Percentiles rank a stretch among this genome's conserved stretches.
Evolutionary conservation across 2,113 vertebrate species (phyloP).

Genomic region (Gavia stellata): DNA sequence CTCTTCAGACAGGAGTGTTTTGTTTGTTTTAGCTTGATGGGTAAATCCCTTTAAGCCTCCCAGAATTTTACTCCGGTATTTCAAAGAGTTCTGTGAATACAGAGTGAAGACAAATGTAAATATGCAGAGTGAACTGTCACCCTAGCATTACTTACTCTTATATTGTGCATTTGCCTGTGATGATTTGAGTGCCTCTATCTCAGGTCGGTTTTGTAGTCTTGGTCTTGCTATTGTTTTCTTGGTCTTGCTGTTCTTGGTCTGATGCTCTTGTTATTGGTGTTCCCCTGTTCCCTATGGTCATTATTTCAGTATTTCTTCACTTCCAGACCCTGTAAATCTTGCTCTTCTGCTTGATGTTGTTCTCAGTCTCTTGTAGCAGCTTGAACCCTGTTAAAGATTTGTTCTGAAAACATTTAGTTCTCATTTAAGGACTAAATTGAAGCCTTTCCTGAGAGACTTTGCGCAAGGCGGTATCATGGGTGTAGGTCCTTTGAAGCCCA

Average conservation of each 20-base stretch:
- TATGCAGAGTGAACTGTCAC: background rate
- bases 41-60: constrained; percentile 13
- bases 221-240: background rate
- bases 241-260: background rate
- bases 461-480: background rate
- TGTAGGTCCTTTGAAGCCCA: background rate
- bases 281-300: fast-evolving
- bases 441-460: background rate
- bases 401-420: background rate
- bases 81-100: background rate
- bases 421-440: background rate
- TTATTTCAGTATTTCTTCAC: background rate
- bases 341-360: background rate
- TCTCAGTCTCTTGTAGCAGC: background rate
- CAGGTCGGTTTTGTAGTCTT: background rate
- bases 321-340: background rate
- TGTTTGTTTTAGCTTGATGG: background rate
- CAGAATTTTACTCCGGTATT: constrained; percentile 11
- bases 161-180: background rate
- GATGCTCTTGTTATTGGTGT: background rate
- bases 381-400: background rate
- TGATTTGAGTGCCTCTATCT: background rate
- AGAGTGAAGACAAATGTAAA: background rate
- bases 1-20: background rate
- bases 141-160: background rate